Evolutionary conservation across 2,113 vertebrate species (phyloP), one percentile per base, ranked within the genome.

Genomic region (Aix galericulata): DNA sequence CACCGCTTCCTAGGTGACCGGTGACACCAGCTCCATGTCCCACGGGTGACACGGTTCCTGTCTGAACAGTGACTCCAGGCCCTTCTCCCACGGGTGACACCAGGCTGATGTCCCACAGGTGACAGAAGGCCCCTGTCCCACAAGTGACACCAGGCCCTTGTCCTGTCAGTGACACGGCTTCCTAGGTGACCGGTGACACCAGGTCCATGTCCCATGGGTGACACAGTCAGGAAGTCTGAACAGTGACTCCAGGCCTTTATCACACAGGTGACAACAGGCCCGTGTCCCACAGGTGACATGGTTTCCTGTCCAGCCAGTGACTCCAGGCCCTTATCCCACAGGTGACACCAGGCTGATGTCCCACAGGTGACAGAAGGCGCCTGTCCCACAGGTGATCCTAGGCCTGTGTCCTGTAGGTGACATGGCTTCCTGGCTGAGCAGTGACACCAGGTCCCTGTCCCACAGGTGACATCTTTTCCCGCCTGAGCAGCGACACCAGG

Each of bases 61-160:
- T 40, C 40, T 40, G 40, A 40, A 13, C 40, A 40, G 26, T 40
- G 62, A 18, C 38, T 20, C 16, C 36, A 40, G 25, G 38, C 26
- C 38, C 62, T 5, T 17, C 11, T 8, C 25, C 16, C 36, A 17
- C 7, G 8, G 13, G 44, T 25, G 66, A 18, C 64, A 32, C 13
- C 20, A 40, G 23, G 36, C 25, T 26, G 36, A 4, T 48, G 34
- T n/a, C 75, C 78, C 38, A 1, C 1, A 1, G 12, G n/a, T 29
- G 27, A 36, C 40, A 3, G 1, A 5, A 11, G 26, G 64, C 25
- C 9, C 3, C 1, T 4, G 5, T 31, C 42, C 79, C 53, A 23
- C 5, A 1, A 2, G 22, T 22, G 46, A 17, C 46, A 31, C 1
- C 7, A 17, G 44, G 26, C 21, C 6, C 3, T 0, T 6, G 13